Evolutionary conservation across 2,113 vertebrate species (phyloP), one percentile per base, ranked within the genome.

Genomic region (Limanda limanda): DNA sequence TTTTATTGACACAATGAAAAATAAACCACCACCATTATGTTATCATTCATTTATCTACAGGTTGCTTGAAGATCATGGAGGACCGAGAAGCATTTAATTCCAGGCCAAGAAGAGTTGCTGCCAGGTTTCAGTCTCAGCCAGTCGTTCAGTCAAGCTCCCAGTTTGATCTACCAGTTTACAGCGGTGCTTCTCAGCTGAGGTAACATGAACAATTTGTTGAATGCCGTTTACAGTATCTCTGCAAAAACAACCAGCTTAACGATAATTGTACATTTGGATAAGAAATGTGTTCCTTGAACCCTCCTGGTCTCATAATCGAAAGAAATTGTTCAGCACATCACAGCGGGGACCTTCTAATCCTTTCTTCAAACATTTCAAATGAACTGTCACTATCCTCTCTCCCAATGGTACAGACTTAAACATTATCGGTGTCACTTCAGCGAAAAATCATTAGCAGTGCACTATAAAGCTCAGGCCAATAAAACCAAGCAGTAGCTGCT

Each of bases 1-100:
- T 27, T 27, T 27, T 27, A 27, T 3, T 27, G 25, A 27, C 2
- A 27, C 25, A 27, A 27, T 27, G 25, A 27, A 27, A 27, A 27
- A 27, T 27, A 27, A 27, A 27, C 25, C 4, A 27, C 25, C 25
- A 27, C 25, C 25, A 27, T 27, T 40, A 27, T 37, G 15, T 35
- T 42, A 1, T 42, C 21, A 20, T 57, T 1, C 3, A 10, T 71
- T 67, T 71, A 20, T 25, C 14, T 15, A 18, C 57, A 87, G 83
- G 65, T 66, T 52, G 14, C 23, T 51, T 56, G 21, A 55, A 31
- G 68, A 75, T 12, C 68, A 91, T 90, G 86, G 76, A 25, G 1
- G 57, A 59, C 52, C 11, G 40, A 11, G 24, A 59, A 3, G 1
- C 5, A 13, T 52, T 35, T 12, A 70, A 69, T 42, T 31, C 1